These are phyloP conservation scores for Delia radicum DNA, from an alignment of 1,140 invertebrate species.

Conservation along the genomic window DNA sequence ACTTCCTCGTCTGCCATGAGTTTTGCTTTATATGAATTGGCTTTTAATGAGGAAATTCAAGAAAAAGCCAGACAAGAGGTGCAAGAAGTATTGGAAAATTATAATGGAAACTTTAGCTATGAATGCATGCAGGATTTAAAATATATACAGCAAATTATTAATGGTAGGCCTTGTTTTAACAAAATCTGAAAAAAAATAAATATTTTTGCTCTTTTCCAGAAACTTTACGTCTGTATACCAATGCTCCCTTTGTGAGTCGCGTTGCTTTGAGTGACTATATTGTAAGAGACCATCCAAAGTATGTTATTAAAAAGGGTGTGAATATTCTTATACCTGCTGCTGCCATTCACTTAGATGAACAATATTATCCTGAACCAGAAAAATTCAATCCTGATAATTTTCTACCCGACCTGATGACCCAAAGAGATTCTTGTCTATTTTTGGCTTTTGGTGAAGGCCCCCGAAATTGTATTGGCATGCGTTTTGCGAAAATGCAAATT, in stretches of 20 bases:
- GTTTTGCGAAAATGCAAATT: constrained; percentile 54
- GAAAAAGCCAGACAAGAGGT: constrained; percentile 62
- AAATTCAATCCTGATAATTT: constrained; percentile 62
- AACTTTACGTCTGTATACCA: constrained; percentile 45
- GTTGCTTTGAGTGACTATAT: constrained; percentile 56
- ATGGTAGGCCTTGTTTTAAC: constrained; percentile 56
- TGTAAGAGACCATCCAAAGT: constrained; percentile 55
- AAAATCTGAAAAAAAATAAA: constrained; percentile 42
- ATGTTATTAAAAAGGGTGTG: constrained; percentile 58
- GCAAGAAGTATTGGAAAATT: constrained; percentile 45
- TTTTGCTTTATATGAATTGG: constrained; percentile 62
- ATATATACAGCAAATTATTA: constrained; percentile 64
- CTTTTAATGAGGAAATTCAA: constrained; percentile 63
- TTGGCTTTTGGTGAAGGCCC: constrained; percentile 61
- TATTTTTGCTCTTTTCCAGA: constrained; percentile 33
- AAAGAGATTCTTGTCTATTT: constrained; percentile 56
- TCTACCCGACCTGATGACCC: constrained; percentile 45
- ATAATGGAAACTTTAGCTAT: constrained; percentile 54
- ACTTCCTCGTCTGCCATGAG: constrained; percentile 59
- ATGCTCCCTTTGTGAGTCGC: constrained; percentile 58
- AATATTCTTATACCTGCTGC: constrained; percentile 60
- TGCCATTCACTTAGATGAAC: constrained; percentile 61
- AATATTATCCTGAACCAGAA: constrained; percentile 60
- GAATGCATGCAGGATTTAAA: constrained; percentile 61
- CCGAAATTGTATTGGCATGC: constrained; percentile 57